These are phyloP conservation scores for Xanthostigma xanthostigma DNA, from an alignment of 2,888 invertebrate genomes.

Conservation along the genomic window DNA sequence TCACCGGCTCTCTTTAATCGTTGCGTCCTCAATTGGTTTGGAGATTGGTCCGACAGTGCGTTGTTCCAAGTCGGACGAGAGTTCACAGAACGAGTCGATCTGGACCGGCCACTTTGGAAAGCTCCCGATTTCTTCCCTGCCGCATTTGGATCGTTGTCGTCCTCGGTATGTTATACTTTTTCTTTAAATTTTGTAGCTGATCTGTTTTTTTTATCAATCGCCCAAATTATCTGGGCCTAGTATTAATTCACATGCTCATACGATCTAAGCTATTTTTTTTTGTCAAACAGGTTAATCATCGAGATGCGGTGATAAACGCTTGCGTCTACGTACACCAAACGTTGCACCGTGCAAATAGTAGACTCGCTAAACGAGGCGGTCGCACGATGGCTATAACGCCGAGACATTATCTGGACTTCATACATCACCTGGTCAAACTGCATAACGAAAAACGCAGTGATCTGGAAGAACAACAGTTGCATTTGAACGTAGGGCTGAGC, in stretches of 20 bases:
- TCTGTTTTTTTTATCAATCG: no score
- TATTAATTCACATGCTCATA: no score
- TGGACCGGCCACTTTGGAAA: constrained; percentile 75
- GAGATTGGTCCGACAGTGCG: constrained; percentile 97
- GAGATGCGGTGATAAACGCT: constrained; percentile 96
- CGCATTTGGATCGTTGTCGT: constrained; percentile 60
- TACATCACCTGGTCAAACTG: constrained; percentile 95
- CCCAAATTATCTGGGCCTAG: no score
- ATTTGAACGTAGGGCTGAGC: constrained; percentile 94
- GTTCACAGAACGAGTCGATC: constrained; percentile 88
- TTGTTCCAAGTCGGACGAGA: constrained; percentile 91
- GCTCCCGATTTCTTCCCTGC: constrained; percentile 85
- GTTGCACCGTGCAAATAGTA: constrained; percentile 83
- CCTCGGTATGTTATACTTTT: constrained; percentile 16
- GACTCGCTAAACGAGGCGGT: constrained; percentile 81
- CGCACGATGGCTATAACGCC: constrained; percentile 97
- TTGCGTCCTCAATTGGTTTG: constrained; percentile 99
- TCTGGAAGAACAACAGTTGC: constrained; percentile 95
- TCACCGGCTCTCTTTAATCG: constrained; percentile 98
- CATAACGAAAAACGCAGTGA: constrained; percentile 97
- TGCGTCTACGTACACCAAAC: constrained; percentile 98
- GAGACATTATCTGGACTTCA: constrained; percentile 94
- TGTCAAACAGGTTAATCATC: constrained; percentile 51
- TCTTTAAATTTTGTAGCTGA: no score
- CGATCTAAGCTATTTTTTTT: no score